Evolutionary conservation across 2,113 vertebrate species (phyloP).

Genomic region (Sapajus apella): DNA sequence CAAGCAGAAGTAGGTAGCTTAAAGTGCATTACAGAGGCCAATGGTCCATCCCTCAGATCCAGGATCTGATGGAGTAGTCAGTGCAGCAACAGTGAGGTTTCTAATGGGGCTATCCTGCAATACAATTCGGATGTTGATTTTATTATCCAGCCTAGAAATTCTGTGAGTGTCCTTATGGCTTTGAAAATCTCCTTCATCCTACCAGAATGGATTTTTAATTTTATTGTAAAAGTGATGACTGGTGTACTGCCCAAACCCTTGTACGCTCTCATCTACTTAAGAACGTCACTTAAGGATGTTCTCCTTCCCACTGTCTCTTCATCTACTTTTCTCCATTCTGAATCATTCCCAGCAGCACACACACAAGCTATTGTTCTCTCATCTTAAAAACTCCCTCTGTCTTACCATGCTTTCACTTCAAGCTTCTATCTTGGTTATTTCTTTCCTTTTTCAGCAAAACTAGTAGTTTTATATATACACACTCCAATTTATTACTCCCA

Average conservation of each 20-base stretch:
- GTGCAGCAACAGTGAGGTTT: accelerated
- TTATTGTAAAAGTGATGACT: neutral
- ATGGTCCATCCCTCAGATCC: accelerated
- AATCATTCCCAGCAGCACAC: neutral
- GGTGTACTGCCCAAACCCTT: accelerated
- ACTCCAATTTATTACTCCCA: neutral
- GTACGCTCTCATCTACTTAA: neutral
- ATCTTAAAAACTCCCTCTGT: neutral
- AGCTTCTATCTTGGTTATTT: neutral
- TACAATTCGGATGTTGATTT: neutral
- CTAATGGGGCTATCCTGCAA: accelerated
- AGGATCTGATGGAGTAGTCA: accelerated
- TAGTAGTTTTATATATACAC: neutral
- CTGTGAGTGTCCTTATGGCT: neutral
- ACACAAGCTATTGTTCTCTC: neutral
- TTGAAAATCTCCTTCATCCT: neutral
- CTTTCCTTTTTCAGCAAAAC: neutral
- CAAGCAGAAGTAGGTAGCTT: neutral
- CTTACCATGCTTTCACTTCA: neutral
- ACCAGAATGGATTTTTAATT: neutral
- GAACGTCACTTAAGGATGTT: neutral
- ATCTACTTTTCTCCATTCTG: neutral
- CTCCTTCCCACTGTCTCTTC: neutral
- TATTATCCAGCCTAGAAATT: neutral
- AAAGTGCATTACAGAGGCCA: accelerated